Base-by-base conservation (phyloP, 2,888 invertebrate species). In the Dicranocentrus wangi region DNA sequence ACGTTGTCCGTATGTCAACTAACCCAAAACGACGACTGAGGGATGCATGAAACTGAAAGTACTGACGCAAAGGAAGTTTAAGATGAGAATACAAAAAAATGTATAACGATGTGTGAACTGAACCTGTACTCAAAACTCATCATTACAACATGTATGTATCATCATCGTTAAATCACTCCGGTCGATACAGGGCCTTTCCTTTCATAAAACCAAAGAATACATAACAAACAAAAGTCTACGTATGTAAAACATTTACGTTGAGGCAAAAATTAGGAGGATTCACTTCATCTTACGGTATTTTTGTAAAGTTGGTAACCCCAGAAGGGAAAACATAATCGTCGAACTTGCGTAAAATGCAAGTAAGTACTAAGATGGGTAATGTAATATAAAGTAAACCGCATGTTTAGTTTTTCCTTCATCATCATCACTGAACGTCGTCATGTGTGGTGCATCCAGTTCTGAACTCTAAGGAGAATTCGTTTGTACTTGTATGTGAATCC, bases 341-440 rank as follows among this genome's bases (percentile, higher is more conserved):
- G 60, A 1, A 25, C 47, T 66, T 47, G 47, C 66, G 17, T 66
- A 47, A 66, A 47, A 47, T 66, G 47, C 32, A 39, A 39, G 39
- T 39, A 39, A 8, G 55, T 55, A n/a, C 7, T 25, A 47, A 47
- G 23, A 32, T 10, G 53, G 7, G 27, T n/a, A 60, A 19, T 10
- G 25, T 61, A 13, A 21, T 10, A 65, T 66, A 71, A 71, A 70
- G 78, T 65, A 65, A 78, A 65, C 78, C 78, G 70, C 78, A 78
- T 78, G 78, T 71, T 71, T 71, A 39, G 68, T 47, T 70, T 71
- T 27, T 27, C 27, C 25, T 47, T 42, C 39, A 53, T 70, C 61
- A 51, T 77, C 77, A 23, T 42, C 66, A 23, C 47, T 65, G 25
- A 43, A 15, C 68, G 58, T 65, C 70, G 70, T 78, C 78, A 78